A percentile compares a stretch with the other conserved stretches of the same genome.
Evolutionary conservation across 2,888 invertebrate genomes (phyloP).

Genomic region (Mythimna pallens): DNA sequence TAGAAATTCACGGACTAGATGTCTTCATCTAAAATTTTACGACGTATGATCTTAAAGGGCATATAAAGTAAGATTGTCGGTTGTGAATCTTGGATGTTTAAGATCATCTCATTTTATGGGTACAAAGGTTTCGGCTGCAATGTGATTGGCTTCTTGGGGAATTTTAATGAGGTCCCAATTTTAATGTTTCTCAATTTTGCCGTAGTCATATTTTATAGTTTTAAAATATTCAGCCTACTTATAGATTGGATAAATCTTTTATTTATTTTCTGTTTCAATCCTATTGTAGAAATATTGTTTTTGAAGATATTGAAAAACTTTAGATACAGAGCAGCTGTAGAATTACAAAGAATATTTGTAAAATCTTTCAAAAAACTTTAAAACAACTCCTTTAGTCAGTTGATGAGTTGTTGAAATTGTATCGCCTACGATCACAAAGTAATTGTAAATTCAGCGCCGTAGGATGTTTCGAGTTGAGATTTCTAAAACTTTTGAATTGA

Average conservation of each 20-base stretch:
- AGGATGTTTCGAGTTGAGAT: constrained; percentile 8
- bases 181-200: background rate
- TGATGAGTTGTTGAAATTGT: constrained; percentile 12
- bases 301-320: background rate
- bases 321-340: background rate
- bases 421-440: constrained; percentile 16
- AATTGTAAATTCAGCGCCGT: constrained; percentile 19
- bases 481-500: constrained; percentile 14
- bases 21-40: constrained; percentile 35
- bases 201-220: background rate
- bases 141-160: background rate
- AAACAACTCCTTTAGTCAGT: background rate
- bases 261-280: background rate
- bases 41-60: constrained; percentile 5
- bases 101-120: constrained; percentile 10
- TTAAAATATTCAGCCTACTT: background rate
- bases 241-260: background rate
- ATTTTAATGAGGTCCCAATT: background rate
- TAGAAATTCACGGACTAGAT: constrained; percentile 19
- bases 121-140: background rate
- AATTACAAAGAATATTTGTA: constrained; percentile 22
- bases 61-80: constrained; percentile 19
- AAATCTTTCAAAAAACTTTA: constrained; percentile 2
- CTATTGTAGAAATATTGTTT: background rate
- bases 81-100: constrained; percentile 12